Evolutionary conservation across 1,140 invertebrate species (phyloP).

Genomic region (Zaprionus lachaisei): DNA sequence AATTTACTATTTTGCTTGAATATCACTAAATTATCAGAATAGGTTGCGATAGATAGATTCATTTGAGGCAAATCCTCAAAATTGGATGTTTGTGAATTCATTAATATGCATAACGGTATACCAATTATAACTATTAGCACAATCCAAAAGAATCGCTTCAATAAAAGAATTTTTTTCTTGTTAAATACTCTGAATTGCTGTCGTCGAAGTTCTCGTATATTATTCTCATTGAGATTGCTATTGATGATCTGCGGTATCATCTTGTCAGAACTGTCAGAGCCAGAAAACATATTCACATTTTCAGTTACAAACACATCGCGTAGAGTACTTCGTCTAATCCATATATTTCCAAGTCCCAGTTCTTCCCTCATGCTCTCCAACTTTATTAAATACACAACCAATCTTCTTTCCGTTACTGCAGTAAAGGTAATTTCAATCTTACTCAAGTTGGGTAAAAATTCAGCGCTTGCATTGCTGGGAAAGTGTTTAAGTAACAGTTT

Average conservation of each 20-base stretch:
- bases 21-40: neutral
- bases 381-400: neutral
- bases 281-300: too few relatives aligned
- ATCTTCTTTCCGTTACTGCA: neutral
- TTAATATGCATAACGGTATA: neutral
- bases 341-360: neutral
- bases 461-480: neutral
- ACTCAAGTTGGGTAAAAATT: neutral
- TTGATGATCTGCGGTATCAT: neutral
- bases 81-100: neutral
- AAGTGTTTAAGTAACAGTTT: neutral
- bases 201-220: neutral
- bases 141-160: neutral
- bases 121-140: neutral
- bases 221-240: neutral
- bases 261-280: neutral
- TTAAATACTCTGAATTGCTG: neutral
- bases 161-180: neutral
- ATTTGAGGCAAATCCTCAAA: neutral
- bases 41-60: neutral
- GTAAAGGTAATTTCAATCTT: neutral
- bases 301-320: conserved; percentile 13
- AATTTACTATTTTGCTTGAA: neutral
- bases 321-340: conserved; percentile 17
- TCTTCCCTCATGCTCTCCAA: neutral